Conservation (phyloP, 1,140 invertebrate species). For the Whitmania pigra region DNA sequence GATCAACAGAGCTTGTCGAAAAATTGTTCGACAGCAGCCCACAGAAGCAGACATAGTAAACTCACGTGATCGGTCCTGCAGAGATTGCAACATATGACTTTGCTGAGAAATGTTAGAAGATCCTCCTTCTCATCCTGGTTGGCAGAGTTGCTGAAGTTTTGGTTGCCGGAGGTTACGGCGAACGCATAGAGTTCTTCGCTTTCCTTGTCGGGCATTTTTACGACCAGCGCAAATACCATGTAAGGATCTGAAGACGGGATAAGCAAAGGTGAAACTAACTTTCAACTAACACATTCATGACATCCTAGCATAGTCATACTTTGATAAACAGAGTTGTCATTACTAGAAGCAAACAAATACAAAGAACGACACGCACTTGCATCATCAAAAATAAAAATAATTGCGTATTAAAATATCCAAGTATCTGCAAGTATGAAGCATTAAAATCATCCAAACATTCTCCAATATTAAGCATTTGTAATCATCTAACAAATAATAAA, state of each 20-base stretch:
- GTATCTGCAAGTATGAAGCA: too few relatives aligned
- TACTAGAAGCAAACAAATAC: too few relatives aligned
- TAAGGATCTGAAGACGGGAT: slow-evolving; percentile 57
- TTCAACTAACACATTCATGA: too few relatives aligned
- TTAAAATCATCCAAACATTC: too few relatives aligned
- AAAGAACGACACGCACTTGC: neutral
- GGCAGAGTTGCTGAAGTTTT: slow-evolving; percentile 13
- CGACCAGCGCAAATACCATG: slow-evolving; percentile 66
- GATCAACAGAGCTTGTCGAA: too few relatives aligned
- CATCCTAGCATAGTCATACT: too few relatives aligned
- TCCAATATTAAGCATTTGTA: too few relatives aligned
- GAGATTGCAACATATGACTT: slow-evolving; percentile 55
- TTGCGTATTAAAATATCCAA: too few relatives aligned
- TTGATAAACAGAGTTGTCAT: too few relatives aligned
- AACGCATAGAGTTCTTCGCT: slow-evolving; percentile 80
- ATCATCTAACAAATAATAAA: too few relatives aligned
- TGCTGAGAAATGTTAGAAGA: slow-evolving; percentile 66
- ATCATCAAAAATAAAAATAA: too few relatives aligned
- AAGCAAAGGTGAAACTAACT: slow-evolving; percentile 16
- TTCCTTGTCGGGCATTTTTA: slow-evolving; percentile 58
- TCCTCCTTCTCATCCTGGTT: slow-evolving; percentile 55
- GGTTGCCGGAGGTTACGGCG: slow-evolving; percentile 48
- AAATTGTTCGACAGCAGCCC: too few relatives aligned
- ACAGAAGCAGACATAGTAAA: slow-evolving; percentile 15
- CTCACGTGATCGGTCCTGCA: slow-evolving; percentile 45